A percentile compares a stretch with the other conserved stretches of the same genome.
phyloP scores from a whole-genome alignment of 2,797 vertebrate species.

The Ctenopoma multispine region DNA sequence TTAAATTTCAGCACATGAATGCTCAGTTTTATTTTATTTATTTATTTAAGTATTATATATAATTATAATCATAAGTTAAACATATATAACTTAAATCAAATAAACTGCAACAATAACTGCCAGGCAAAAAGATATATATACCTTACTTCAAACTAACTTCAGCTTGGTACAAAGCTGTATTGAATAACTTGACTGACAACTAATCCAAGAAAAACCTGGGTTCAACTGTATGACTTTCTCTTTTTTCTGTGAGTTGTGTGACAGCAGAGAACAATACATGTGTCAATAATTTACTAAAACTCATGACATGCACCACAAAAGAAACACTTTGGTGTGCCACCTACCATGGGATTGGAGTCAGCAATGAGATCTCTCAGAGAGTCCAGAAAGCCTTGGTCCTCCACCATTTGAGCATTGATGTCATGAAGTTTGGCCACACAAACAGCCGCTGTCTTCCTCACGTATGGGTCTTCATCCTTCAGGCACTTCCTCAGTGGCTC shows the following conservation, averaged over 20 bases:
- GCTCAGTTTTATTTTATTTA: no score
- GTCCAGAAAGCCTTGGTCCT: constrained; percentile 98
- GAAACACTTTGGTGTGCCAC: background rate
- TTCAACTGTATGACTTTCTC: background rate
- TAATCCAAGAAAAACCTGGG: background rate
- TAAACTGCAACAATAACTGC: no score
- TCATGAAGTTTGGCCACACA: constrained; percentile 99
- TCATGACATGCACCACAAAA: no score
- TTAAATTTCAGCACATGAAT: no score
- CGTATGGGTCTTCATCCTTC: constrained; percentile 98
- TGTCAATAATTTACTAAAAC: background rate
- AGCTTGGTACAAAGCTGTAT: no score
- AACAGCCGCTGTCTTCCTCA: constrained; percentile 96
- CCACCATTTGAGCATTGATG: constrained; percentile 99
- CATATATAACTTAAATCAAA: no score
- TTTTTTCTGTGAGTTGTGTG: background rate
- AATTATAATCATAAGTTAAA: no score
- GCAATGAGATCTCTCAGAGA: constrained; percentile 96
- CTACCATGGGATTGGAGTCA: constrained; percentile 98
- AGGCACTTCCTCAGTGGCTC: constrained; percentile 97
- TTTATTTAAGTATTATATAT: no score
- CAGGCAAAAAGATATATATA: no score
- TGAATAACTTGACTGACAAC: no score
- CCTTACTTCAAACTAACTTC: no score
- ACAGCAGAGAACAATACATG: background rate